Base-by-base conservation (phyloP, 2,797 vertebrate species). In the Gymnoscopelus braueri region DNA sequence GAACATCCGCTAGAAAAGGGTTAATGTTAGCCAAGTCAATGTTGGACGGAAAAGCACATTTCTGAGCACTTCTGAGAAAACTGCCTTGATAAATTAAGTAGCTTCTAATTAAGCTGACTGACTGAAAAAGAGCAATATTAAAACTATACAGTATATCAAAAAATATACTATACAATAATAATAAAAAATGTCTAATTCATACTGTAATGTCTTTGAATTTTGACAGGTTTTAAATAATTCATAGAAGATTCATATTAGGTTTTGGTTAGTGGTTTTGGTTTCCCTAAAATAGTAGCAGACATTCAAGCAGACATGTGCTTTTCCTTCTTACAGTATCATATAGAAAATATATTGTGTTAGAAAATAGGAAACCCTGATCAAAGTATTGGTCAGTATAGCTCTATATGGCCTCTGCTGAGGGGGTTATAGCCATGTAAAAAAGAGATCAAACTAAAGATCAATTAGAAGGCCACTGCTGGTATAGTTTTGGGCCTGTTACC, bases 401-500 rank as follows among this genome's bases (percentile, higher is more conserved):
- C 78, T 60, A 65, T 13, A 72, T 68, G 73, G 49, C 60, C 49
- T 77, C 75, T 90, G 92, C 88, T 89, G 73, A 86, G 88, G 88
- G 87, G 88, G 93, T 96, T 95, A 96, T 95, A 96, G 94, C 93
- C 84, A 64, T 49, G 77, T 72, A 86, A 90, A 89, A 71, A 87
- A 68, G 39, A 7, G 13, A 2, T 29, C 26, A 13, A n/a, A 35
- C 82, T 56, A 88, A 82, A 87, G 85, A 87, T 83, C 71, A 76
- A 49, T 84, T 70, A 90, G 69, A 72, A 72, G 68, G 83, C 82
- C 73, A 47, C 60, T 57, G 6, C 13, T 44, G 88, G 44, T 87
- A 77, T 32, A 0, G 0, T 13, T 29, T 50, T 78, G 73, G 68
- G 90, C 90, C 85, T 83, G 94, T 99, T 99, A 99, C 97, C 98